Conservation (phyloP, 64 coral and sea anemone species). For the Catalaphyllia jardinei region DNA sequence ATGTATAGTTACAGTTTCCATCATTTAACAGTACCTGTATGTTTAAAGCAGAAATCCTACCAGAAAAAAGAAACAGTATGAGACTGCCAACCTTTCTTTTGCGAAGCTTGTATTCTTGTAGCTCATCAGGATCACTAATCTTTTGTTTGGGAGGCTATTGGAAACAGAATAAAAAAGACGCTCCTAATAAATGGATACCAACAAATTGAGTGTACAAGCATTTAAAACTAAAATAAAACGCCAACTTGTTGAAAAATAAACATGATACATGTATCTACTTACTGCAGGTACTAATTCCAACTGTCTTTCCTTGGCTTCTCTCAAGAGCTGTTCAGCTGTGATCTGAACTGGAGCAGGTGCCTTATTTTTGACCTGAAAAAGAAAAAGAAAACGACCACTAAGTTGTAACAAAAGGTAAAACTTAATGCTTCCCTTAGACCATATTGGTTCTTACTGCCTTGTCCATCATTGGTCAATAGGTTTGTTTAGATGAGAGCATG, state of each 20-base stretch:
- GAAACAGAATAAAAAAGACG: background rate
- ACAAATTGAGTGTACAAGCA: too few species aligned
- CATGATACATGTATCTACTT: conserved; percentile 48
- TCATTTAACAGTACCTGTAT: too few species aligned
- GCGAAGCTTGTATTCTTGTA: conserved; percentile 94
- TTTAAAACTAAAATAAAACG: too few species aligned
- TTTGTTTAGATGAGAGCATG: too few species aligned
- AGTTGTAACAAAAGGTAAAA: background rate
- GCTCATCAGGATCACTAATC: conserved; percentile 97
- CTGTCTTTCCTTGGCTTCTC: conserved; percentile 96
- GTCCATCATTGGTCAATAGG: too few species aligned
- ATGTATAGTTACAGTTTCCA: background rate
- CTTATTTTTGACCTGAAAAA: conserved; percentile 89
- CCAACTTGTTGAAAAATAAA: background rate
- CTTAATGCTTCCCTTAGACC: background rate
- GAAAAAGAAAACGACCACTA: background rate
- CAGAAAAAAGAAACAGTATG: too few species aligned
- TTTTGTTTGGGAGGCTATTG: conserved; percentile 97
- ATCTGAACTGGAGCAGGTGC: conserved; percentile 95
- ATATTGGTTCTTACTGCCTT: too few species aligned
- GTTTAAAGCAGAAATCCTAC: too few species aligned
- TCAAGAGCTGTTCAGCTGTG: conserved; percentile 94
- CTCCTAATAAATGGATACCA: background rate
- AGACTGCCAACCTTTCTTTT: conserved; percentile 87
- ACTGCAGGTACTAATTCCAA: conserved; percentile 86